Conservation (phyloP, 2,888 invertebrate species). For the Sinohyriopsis cumingii region DNA sequence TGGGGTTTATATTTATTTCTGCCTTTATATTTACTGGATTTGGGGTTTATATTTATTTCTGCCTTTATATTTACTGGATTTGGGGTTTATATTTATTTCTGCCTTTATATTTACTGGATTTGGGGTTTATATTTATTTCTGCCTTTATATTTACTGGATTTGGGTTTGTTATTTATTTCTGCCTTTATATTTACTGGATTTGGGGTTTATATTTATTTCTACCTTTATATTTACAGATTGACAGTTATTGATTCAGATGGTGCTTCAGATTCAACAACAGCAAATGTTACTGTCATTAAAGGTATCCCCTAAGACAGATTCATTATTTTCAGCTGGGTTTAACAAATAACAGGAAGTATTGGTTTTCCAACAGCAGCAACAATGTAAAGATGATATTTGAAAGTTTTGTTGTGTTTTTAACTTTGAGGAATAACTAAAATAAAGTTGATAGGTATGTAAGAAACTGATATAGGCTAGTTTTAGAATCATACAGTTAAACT, state of each 20-base stretch:
- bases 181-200: not conserved
- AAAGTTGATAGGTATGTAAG: too few relatives aligned
- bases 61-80: slow-evolving; percentile 23
- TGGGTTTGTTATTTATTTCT: too few relatives aligned
- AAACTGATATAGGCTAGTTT: too few relatives aligned
- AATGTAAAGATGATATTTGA: not conserved
- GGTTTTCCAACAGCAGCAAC: not conserved
- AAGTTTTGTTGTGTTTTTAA: too few relatives aligned
- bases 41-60: not conserved
- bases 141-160: too few relatives aligned
- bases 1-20: too few relatives aligned
- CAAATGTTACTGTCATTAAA: slow-evolving; percentile 91
- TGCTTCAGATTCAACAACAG: slow-evolving; percentile 86
- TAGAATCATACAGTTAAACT: too few relatives aligned
- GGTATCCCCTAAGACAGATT: slow-evolving; percentile 48
- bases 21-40: not conserved
- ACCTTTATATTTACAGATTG: slow-evolving; percentile 73
- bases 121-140: not conserved
- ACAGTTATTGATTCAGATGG: slow-evolving; percentile 94
- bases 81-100: not conserved
- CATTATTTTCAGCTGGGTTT: not conserved
- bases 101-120: slow-evolving; percentile 23
- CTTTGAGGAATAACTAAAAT: too few relatives aligned
- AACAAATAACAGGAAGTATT: too few relatives aligned
- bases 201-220: not conserved